Conservation (phyloP, 1,140 invertebrate genomes). For the Brachionus sp. region DNA sequence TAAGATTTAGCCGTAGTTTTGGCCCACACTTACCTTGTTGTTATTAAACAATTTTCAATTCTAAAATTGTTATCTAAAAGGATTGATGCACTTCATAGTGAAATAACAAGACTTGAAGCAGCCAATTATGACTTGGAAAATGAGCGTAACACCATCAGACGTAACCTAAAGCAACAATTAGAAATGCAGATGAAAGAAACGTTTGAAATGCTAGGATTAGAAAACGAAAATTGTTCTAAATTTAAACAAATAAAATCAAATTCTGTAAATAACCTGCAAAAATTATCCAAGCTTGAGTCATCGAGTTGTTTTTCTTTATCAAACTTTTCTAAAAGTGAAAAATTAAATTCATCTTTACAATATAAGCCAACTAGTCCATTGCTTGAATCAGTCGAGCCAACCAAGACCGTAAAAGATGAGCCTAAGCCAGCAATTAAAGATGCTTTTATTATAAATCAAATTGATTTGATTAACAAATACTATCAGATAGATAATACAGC, state of each 20-base stretch:
- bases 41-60: neutral
- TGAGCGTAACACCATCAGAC: conserved; percentile 16
- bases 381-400: neutral
- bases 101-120: conserved; percentile 3
- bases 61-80: neutral
- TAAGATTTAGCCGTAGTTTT: too few species aligned
- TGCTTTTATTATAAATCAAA: conserved; percentile 38
- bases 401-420: neutral
- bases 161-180: conserved; percentile 4
- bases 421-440: conserved; percentile 18
- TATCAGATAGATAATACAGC: conserved; percentile 28
- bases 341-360: neutral
- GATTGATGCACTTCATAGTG: neutral
- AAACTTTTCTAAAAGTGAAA: neutral
- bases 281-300: conserved; percentile 8
- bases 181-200: conserved; percentile 42
- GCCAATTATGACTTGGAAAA: conserved; percentile 39
- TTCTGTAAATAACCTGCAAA: conserved; percentile 14
- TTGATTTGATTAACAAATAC: conserved; percentile 42
- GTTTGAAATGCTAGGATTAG: conserved; percentile 7
- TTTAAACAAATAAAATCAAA: neutral
- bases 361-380: neutral
- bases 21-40: too few species aligned
- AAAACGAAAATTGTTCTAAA: neutral
- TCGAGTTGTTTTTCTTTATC: neutral